Conservation (phyloP, 2,113 vertebrate species). For the Psettodes erumei region DNA sequence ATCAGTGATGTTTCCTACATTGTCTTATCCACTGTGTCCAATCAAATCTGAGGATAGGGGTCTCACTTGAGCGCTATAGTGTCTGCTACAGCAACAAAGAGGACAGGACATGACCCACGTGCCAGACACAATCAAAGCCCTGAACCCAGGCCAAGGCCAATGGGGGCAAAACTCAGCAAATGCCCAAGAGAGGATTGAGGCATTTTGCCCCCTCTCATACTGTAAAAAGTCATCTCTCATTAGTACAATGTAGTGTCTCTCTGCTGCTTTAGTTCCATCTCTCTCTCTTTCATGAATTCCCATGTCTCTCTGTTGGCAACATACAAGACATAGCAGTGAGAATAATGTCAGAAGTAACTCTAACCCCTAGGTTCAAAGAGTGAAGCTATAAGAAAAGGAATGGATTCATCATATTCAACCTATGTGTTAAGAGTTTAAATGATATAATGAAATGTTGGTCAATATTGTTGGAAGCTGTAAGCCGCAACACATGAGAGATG, state of each 20-base stretch:
- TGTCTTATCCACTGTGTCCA: conserved; percentile 18
- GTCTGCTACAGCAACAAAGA: conserved; percentile 24
- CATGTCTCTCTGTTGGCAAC: background rate
- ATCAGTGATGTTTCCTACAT: conserved; percentile 15
- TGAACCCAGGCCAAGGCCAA: background rate
- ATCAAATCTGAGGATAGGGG: conserved; percentile 7
- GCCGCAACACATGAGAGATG: conserved; percentile 13
- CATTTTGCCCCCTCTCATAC: background rate
- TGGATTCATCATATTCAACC: background rate
- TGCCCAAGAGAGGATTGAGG: conserved; percentile 15
- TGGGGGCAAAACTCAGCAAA: conserved; percentile 17
- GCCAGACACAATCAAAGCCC: conserved; percentile 28
- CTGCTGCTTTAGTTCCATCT: no score
- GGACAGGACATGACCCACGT: conserved; percentile 25
- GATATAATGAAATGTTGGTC: background rate
- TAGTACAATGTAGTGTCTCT: background rate
- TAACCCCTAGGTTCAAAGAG: background rate
- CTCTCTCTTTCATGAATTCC: background rate
- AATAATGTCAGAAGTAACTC: background rate
- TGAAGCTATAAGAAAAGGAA: background rate
- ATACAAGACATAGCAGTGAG: background rate
- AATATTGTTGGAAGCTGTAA: conserved; percentile 8
- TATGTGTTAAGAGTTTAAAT: background rate
- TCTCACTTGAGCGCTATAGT: conserved; percentile 30
- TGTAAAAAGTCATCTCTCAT: conserved; percentile 24